phyloP scores from a whole-genome alignment of 2,888 invertebrate species.

The Rhyacophila evoluta region DNA sequence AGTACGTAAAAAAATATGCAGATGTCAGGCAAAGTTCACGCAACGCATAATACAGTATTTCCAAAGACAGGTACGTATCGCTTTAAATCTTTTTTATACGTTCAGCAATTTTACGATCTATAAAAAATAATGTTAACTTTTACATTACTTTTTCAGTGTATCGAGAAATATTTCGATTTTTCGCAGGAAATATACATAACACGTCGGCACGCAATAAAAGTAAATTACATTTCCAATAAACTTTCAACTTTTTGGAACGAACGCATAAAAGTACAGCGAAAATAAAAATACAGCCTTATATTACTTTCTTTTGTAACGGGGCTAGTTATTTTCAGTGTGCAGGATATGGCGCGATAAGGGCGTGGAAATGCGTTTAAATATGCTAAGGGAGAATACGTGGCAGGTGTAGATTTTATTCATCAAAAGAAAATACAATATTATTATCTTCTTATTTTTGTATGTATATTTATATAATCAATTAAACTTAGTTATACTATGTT shows the following conservation, averaged over 20 bases:
- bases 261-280: neutral
- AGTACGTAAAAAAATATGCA: neutral
- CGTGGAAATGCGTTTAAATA: neutral
- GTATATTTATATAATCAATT: too few species aligned
- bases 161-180: constrained; percentile 17
- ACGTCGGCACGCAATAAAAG: constrained; percentile 17
- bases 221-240: constrained; percentile 22
- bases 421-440: neutral
- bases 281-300: constrained; percentile 9
- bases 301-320: constrained; percentile 1
- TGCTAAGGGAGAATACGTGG: neutral
- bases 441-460: too few species aligned
- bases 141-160: neutral
- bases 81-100: constrained; percentile 14
- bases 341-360: constrained; percentile 14
- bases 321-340: constrained; percentile 1
- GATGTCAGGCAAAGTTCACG: neutral
- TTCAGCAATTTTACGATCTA: neutral
- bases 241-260: constrained; percentile 22
- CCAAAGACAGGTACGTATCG: neutral
- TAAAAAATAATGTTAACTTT: constrained; percentile 18
- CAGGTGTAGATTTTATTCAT: neutral
- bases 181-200: constrained; percentile 19
- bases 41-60: neutral
- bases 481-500: too few species aligned